Base-by-base conservation (phyloP, 2,888 invertebrate species). In the Cacoxenus indagator region DNA sequence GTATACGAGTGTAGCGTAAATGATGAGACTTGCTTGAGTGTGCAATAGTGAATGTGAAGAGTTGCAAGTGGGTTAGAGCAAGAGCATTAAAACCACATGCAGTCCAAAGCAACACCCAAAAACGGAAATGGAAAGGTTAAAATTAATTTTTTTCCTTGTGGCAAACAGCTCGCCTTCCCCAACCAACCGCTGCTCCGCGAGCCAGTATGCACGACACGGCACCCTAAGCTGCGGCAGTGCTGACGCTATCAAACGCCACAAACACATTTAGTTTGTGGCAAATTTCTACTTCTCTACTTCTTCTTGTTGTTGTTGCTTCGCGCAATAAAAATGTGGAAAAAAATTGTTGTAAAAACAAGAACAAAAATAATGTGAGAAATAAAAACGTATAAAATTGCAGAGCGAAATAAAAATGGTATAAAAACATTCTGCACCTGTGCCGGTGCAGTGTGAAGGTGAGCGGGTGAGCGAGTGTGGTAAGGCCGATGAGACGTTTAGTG, bases 251-350 rank as follows among this genome's bases (percentile, higher is more conserved):
- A 73, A 76, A 67, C 68, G 69, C 77, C 77, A 72, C 75, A 78
- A 78, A 73, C 75, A 74, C 78, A 76, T 75, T 78, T 76, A 75
- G 78, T 76, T 77, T 76, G 75, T 65, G 78, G 74, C 71, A 73
- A 78, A 74, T 78, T 76, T 76, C 69, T 67, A 59, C 66, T 57
- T 67, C 29, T 68, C 24, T 55, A 24, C 65, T 24, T 65, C 11
- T 48, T 65, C 8, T 51, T 17, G 57, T 57, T 59, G 51, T 26
- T 67, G n/a, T 51, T n/a, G 57, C 64, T 64, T 37, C 51, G 62
- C 55, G 65, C 72, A 48, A 71, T 71, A 73, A 77, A 76, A 74
- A 73, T 71, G 73, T 68, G 62, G 37, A 37, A 55, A 55, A 54
- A 24, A 55, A 51, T 51, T 51, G 51, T 51, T 19, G 24, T 62